Evolutionary conservation across 2,113 vertebrate genomes (phyloP), one percentile per base, ranked within the genome.

Genomic region (Argyrosomus japonicus): DNA sequence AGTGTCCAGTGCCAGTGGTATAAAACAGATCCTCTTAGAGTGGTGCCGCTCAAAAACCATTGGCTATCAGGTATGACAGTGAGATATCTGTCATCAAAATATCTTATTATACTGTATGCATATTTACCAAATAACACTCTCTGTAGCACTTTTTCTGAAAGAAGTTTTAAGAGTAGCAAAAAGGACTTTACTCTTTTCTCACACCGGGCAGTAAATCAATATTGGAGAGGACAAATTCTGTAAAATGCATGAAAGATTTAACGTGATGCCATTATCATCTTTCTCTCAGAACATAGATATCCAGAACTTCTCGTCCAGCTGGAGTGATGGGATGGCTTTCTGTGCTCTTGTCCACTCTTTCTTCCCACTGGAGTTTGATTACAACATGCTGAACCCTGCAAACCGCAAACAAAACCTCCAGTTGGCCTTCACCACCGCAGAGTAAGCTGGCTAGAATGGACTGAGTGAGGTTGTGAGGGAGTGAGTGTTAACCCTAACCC

Each of bases 41-140:
- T 99, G 98, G 98, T 99, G 97, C 86, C 97, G 97, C 43, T 99
- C 96, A 43, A 99, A 99, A 94, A 99, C 98, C 8, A 91, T 97
- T 0, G 97, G 98, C 81, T 99, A 99, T 88, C 93, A 98, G 97
- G 98, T 99, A 47, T 7, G 43, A 65, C 47, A 2, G 0, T 19
- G 13, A 15, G 17, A 40, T 43, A 58, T 29, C 15, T 15, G 25
- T 60, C 57, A 63, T 8, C 8, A 40, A 8, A 40, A 40, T 40
- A 40, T 40, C 36, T 40, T 40, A 36, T 36, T 8, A 40, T 40
- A 40, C 36, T 9, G 36, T 40, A 40, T 40, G 36, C 36, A 8
- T 40, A 40, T 40, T 40, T 40, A 32, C 32, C 32, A 32, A 32
- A 32, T 32, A 32, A 32, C 32, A 32, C 32, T 40, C 8, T 40